Evolutionary conservation across 2,797 vertebrate species (phyloP).

Genomic region (Strix occidentalis): DNA sequence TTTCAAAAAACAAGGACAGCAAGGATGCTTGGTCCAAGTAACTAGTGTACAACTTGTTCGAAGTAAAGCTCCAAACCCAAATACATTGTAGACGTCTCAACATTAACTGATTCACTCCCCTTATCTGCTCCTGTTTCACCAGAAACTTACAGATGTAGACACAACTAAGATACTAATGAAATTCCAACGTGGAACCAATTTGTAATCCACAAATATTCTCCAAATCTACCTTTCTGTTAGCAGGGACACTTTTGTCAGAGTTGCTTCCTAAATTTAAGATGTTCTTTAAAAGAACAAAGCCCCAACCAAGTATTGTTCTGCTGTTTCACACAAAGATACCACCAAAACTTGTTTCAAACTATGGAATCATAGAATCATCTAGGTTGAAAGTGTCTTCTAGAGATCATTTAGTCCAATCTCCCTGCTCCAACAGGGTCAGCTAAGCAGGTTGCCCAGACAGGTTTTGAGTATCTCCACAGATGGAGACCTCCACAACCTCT

Average conservation of each 20-base stretch:
- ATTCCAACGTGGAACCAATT: neutral
- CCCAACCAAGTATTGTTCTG: neutral
- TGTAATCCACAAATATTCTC: neutral
- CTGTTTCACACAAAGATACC: neutral
- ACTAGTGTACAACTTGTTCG: rapidly evolving
- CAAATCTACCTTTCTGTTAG: neutral
- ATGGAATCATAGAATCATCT: neutral
- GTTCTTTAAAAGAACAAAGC: neutral
- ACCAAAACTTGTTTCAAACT: neutral
- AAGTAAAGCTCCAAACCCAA: neutral
- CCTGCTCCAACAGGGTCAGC: neutral
- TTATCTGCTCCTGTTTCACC: neutral
- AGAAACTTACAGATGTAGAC: neutral
- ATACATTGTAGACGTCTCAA: neutral
- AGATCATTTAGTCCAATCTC: neutral
- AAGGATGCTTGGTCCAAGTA: neutral
- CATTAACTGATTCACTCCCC: neutral
- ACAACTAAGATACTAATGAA: neutral
- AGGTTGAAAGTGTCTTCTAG: neutral
- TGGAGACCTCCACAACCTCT: neutral
- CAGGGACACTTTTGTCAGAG: neutral
- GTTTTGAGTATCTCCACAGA: neutral
- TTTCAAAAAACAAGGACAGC: neutral
- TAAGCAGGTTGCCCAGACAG: neutral
- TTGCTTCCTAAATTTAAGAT: neutral